phyloP scores from a whole-genome alignment of 2,113 vertebrate species.

The Mus pahari region DNA sequence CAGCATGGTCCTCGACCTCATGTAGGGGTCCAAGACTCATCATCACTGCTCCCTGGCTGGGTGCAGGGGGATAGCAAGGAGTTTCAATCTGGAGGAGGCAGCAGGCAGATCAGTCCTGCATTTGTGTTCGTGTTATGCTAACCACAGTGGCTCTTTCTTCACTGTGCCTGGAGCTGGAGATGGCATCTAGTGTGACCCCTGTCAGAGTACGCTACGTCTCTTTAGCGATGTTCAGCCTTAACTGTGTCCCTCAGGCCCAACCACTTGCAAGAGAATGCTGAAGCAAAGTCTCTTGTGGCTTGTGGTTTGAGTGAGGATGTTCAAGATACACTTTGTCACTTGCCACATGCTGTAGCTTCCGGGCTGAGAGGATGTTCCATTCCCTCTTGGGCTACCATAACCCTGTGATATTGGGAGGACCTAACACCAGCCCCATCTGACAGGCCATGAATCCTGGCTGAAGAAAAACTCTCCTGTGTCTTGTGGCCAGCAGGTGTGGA shows the following conservation, averaged over 20 bases:
- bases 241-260: not conserved
- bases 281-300: not conserved
- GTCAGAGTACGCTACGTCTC: too few relatives aligned
- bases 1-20: not conserved
- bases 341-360: too few relatives aligned
- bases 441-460: not conserved
- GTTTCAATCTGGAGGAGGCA: not conserved
- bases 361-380: not conserved
- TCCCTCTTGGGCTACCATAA: not conserved
- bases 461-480: not conserved
- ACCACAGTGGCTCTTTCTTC: not conserved
- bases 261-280: not conserved
- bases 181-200: fast-evolving
- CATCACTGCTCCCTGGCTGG: too few relatives aligned
- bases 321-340: not conserved
- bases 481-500: not conserved
- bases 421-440: not conserved
- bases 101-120: not conserved
- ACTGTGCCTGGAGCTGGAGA: not conserved
- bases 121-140: too few relatives aligned
- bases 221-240: not conserved
- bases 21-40: not conserved
- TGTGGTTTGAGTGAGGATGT: not conserved
- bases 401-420: not conserved
- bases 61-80: too few relatives aligned